phyloP scores from a whole-genome alignment of 2,888 invertebrate species.

The Apotomis turbidana region DNA sequence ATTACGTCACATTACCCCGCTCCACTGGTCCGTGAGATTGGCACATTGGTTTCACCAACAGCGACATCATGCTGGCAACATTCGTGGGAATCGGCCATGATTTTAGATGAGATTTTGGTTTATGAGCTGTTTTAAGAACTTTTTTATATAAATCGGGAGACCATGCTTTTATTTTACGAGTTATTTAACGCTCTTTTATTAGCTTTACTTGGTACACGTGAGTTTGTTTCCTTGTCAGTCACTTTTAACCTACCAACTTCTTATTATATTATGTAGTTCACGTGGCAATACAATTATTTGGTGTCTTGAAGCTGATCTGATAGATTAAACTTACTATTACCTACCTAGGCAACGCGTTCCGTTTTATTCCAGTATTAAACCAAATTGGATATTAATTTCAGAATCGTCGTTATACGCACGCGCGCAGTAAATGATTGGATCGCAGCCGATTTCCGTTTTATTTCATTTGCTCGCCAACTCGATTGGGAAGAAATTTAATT shows the following conservation, averaged over 20 bases:
- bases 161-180: background rate
- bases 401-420: background rate
- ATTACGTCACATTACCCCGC: conserved; percentile 47
- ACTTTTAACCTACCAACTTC: background rate
- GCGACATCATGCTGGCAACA: background rate
- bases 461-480: conserved; percentile 3
- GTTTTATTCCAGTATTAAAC: background rate
- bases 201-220: no score
- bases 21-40: conserved; percentile 55
- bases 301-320: no score
- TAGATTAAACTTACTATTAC: no score
- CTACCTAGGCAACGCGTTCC: no score
- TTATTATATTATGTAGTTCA: no score
- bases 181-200: no score
- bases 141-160: background rate
- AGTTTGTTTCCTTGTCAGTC: no score
- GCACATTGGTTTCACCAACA: conserved; percentile 42
- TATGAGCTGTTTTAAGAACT: background rate
- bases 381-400: conserved; percentile 16
- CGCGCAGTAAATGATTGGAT: conserved; percentile 8
- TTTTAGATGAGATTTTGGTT: conserved; percentile 22
- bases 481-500: conserved; percentile 4
- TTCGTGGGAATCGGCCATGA: conserved; percentile 3
- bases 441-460: background rate
- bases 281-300: no score